A percentile compares a stretch with the other conserved stretches of the same genome.
phyloP scores from a whole-genome alignment of 2,113 vertebrate species.

The Elgaria multicarinata region DNA sequence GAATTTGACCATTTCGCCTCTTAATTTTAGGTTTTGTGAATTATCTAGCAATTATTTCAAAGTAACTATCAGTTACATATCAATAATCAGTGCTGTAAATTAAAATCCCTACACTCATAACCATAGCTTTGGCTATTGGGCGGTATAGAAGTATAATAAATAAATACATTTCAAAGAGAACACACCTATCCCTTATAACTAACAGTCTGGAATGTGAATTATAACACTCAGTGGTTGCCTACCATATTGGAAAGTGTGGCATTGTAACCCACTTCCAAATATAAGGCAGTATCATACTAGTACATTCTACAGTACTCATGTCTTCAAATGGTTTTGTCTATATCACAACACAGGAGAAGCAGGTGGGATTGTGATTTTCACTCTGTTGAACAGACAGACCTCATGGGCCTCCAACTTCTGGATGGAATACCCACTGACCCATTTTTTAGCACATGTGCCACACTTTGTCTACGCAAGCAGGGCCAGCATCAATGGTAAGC shows the following conservation, averaged over 20 bases:
- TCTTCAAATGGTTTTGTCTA: neutral
- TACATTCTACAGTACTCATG: neutral
- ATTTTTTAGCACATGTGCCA: neutral
- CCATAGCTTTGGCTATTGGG: no score
- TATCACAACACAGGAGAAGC: neutral
- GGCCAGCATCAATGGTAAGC: no score
- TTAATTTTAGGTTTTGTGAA: neutral
- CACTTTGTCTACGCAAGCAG: neutral
- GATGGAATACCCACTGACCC: neutral
- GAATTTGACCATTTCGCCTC: neutral
- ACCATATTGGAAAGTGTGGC: neutral
- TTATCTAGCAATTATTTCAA: neutral
- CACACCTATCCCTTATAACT: neutral
- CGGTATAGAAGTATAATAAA: no score
- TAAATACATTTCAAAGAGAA: neutral
- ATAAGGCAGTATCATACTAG: neutral
- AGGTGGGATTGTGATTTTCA: neutral
- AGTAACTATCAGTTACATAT: neutral
- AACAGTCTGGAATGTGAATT: neutral
- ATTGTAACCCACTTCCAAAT: neutral
- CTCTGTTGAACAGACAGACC: neutral
- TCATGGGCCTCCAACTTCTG: no score
- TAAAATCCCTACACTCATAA: neutral
- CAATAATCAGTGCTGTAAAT: neutral
- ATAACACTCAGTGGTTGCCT: neutral